A percentile compares a stretch with the other conserved stretches of the same genome.
Conservation (phyloP, 2,888 invertebrate genomes). For the Uropetala carovei region DNA sequence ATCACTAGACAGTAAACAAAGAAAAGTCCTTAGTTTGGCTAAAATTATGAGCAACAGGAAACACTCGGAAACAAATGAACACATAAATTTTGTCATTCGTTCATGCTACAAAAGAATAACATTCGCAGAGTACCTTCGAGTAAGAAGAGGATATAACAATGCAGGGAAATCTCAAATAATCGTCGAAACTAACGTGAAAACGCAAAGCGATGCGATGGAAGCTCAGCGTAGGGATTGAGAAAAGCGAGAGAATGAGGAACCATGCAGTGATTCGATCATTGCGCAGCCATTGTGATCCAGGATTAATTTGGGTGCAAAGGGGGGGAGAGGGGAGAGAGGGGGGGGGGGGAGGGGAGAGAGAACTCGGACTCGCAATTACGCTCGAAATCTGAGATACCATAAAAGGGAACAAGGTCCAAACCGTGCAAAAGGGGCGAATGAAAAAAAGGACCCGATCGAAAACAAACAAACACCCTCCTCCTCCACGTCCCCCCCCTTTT, state of each 20-base stretch:
- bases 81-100: too few species aligned
- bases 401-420: not conserved
- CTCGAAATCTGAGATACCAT: not conserved
- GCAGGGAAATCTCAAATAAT: not conserved
- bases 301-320: not conserved
- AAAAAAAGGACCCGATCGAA: not conserved
- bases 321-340: not conserved
- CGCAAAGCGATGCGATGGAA: not conserved
- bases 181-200: not conserved
- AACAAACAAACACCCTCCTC: not conserved
- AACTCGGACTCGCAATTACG: too few species aligned
- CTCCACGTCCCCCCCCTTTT: not conserved
- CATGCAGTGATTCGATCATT: not conserved
- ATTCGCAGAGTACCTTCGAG: too few species aligned
- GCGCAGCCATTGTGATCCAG: not conserved
- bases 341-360: too few species aligned
- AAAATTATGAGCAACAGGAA: too few species aligned
- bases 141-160: too few species aligned
- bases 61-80: too few species aligned
- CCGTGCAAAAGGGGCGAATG: not conserved
- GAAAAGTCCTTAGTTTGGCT: too few species aligned
- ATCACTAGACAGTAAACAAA: too few species aligned
- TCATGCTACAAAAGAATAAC: too few species aligned
- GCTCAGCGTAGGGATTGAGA: not conserved
- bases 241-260: not conserved